phyloP scores from a whole-genome alignment of 1,140 invertebrate species.

The Ruditapes philippinarum region DNA sequence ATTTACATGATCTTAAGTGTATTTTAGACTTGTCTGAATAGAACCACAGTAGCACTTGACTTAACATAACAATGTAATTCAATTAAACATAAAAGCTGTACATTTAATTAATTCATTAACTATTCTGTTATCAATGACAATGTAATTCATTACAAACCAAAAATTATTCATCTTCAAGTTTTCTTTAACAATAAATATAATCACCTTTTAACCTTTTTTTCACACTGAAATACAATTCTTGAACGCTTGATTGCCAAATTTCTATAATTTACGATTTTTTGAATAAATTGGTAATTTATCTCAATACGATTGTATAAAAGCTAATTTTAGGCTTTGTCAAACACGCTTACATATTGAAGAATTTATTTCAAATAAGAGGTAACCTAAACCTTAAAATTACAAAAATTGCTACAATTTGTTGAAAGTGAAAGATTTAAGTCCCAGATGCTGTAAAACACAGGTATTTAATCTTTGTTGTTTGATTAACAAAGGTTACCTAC shows the following conservation, averaged over 20 bases:
- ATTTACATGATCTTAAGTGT: background rate
- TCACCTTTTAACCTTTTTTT: too few relatives aligned
- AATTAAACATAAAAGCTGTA: background rate
- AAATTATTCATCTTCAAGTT: background rate
- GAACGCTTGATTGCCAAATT: too few relatives aligned
- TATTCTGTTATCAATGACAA: background rate
- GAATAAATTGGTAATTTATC: background rate
- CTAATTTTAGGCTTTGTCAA: background rate
- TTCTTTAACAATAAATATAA: too few relatives aligned
- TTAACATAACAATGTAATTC: background rate
- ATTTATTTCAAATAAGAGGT: background rate
- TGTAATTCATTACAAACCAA: background rate
- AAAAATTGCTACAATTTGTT: background rate
- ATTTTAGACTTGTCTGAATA: background rate
- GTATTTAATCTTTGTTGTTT: background rate
- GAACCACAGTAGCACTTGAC: background rate
- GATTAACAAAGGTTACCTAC: background rate
- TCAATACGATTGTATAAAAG: background rate
- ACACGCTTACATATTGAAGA: background rate
- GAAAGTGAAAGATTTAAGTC: slow-evolving; percentile 18
- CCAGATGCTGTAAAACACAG: background rate
- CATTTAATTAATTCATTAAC: background rate
- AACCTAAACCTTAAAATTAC: background rate
- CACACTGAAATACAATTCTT: too few relatives aligned
- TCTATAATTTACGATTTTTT: too few relatives aligned